phyloP scores from a whole-genome alignment of 2,113 vertebrate genomes.

The Bubo blakistoni region DNA sequence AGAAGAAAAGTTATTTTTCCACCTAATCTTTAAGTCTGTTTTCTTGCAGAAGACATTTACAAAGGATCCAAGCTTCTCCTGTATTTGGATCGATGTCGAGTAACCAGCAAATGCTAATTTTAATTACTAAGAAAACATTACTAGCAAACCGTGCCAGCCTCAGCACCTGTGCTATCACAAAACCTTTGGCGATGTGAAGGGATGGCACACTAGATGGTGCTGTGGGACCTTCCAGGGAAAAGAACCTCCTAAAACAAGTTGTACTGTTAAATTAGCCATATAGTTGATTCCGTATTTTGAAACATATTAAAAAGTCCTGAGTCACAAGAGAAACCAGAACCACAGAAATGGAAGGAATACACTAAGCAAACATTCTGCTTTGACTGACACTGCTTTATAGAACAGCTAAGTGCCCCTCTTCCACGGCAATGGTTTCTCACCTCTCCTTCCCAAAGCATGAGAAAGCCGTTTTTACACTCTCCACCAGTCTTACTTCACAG shows the following conservation, averaged over 20 bases:
- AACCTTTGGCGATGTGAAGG: not conserved
- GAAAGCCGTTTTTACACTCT: not conserved
- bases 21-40: not conserved
- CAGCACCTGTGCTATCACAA: not conserved
- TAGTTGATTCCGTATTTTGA: not conserved
- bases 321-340: not conserved
- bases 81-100: not conserved
- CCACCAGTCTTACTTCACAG: not conserved
- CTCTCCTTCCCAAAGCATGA: not conserved
- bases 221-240: constrained; percentile 73
- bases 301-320: not conserved
- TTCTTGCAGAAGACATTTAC: not conserved
- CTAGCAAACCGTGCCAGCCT: not conserved
- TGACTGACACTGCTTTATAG: not conserved
- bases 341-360: not conserved
- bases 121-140: not conserved
- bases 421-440: not conserved
- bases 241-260: not conserved
- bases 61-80: not conserved
- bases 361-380: not conserved
- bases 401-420: not conserved
- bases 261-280: not conserved
- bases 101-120: not conserved
- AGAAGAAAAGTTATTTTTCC: not conserved
- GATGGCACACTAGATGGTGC: constrained; percentile 75